Percentiles rank a stretch among this genome's conserved stretches.
Evolutionary conservation across 2,888 invertebrate genomes (phyloP).

Genomic region (Heliconius ismenius): DNA sequence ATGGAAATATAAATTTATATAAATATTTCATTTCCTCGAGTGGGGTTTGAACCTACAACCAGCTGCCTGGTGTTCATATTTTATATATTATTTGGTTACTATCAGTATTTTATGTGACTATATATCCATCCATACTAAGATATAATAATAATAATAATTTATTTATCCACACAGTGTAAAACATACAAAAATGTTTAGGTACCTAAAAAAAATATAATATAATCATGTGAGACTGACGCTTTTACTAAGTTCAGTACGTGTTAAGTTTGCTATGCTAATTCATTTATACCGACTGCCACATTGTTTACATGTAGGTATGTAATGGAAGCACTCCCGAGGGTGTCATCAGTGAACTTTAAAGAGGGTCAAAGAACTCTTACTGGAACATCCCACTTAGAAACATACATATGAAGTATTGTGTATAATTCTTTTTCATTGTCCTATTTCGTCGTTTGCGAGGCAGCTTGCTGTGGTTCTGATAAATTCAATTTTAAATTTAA

Average conservation of each 20-base stretch:
- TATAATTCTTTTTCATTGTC: slow-evolving; percentile 32
- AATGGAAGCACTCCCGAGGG: slow-evolving; percentile 40
- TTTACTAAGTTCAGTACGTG: neutral
- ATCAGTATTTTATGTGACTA: too few species aligned
- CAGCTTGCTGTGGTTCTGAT: slow-evolving; percentile 17
- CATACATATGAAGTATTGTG: slow-evolving; percentile 29
- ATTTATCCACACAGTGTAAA: too few species aligned
- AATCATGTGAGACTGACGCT: too few species aligned
- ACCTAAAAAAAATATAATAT: too few species aligned
- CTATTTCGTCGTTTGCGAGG: slow-evolving; percentile 32
- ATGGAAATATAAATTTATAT: too few species aligned
- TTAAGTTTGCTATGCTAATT: slow-evolving; percentile 31
- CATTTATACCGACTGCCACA: slow-evolving; percentile 31
- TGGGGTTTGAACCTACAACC: too few species aligned
- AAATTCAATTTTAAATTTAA: slow-evolving; percentile 38
- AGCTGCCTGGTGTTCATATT: too few species aligned
- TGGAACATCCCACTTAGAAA: slow-evolving; percentile 36
- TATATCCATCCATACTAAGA: too few species aligned
- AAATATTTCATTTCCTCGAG: too few species aligned
- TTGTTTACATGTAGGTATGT: slow-evolving; percentile 32
- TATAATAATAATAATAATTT: too few species aligned
- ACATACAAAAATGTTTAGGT: too few species aligned
- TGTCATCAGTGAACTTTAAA: slow-evolving; percentile 36
- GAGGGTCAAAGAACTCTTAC: slow-evolving; percentile 37
- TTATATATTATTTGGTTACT: too few species aligned